Conservation (phyloP, 2,113 vertebrate species). For the Lycaon pictus region DNA sequence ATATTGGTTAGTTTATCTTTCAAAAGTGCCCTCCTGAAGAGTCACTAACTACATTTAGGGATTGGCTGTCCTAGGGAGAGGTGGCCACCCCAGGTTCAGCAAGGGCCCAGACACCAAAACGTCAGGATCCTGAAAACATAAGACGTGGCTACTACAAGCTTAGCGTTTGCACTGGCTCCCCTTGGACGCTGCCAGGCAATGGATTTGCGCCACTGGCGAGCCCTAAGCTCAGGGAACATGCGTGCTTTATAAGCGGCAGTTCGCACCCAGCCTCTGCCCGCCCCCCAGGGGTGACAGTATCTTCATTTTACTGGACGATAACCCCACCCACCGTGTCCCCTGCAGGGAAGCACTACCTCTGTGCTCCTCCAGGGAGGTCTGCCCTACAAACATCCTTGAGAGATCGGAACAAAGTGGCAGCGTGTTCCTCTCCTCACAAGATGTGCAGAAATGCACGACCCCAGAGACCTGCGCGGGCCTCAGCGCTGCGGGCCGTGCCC, state of each 20-base stretch:
- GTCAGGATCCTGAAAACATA: neutral
- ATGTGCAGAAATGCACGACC: neutral
- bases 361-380: neutral
- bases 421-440: neutral
- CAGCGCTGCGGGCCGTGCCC: neutral
- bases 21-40: fast-evolving
- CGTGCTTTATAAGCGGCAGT: neutral
- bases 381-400: neutral
- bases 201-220: neutral
- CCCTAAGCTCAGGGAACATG: neutral
- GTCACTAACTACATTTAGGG: neutral
- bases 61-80: neutral
- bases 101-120: neutral
- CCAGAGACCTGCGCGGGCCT: neutral
- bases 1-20: neutral
- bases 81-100: neutral
- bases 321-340: neutral
- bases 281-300: neutral
- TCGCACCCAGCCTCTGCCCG: neutral
- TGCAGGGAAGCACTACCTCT: neutral
- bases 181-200: fast-evolving
- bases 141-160: neutral
- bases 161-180: neutral
- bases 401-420: neutral
- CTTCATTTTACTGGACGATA: neutral